Evolutionary conservation across 1,140 invertebrate genomes (phyloP), one percentile per base, ranked within the genome.

Genomic region (Heliconius congener): DNA sequence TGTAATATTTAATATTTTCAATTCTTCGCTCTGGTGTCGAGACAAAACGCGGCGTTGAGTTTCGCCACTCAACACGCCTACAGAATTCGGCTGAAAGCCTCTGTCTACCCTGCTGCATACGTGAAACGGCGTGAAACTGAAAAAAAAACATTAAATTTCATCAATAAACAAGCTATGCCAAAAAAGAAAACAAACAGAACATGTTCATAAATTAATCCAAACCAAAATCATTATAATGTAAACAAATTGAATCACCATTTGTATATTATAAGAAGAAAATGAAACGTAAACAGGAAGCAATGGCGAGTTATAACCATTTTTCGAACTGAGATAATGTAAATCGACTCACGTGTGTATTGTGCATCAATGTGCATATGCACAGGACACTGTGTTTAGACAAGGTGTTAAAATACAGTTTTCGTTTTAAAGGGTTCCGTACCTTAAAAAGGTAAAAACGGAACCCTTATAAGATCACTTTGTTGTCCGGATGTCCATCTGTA

Each of bases 191-290:
- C 5, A 37, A 37, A 37, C 34, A 37, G 23, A 23, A 46, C 42
- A 16, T 46, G 16, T 46, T 46, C 13, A 46, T 46, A 46, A 46
- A 46, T 46, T 23, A 60, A 4, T 23, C 18, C 16, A 2, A 52
- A 52, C 5, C 6, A 66, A 66, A 27, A 30, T 27, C 60, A 66
- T 66, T 27, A 30, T 30, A 18, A 30, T 16, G 3, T 13, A 66
- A 66, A 66, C 27, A 66, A 30, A 30, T 11, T 66, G 60, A 66
- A 66, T 30, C 11, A 74, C 23, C n/a, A 46, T 30, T 66, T 66
- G 60, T 66, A 60, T 60, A 16, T 66, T 66, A 13, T 66, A 66
- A 66, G 60, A 66, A 66, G 60, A 27, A 30, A 66, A 66, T 30
- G 13, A 66, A 66, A 66, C 60, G 27, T 66, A 66, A 66, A 66